Conservation (phyloP, 2,797 vertebrate genomes). For the Acridotheres tristis region DNA sequence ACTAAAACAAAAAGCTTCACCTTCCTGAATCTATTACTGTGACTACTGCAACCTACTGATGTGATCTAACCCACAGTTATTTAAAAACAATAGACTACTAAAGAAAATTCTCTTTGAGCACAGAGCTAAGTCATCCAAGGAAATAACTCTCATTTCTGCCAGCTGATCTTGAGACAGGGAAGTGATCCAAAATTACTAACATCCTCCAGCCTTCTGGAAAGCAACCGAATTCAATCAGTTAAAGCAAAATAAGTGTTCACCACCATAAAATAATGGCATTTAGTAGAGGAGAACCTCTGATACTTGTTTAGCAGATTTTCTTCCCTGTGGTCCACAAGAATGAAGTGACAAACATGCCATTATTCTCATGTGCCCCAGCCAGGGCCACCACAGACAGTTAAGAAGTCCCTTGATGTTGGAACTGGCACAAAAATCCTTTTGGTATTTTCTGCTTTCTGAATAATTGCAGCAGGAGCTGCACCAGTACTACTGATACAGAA, state of each 20-base stretch:
- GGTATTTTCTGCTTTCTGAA: not conserved
- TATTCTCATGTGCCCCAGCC: not conserved
- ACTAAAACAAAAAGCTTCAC: not conserved
- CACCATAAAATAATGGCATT: slow-evolving; percentile 13
- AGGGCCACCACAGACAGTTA: not conserved
- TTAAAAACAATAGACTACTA: slow-evolving; percentile 52
- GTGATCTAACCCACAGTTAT: slow-evolving; percentile 7
- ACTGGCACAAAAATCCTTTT: not conserved
- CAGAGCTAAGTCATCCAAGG: slow-evolving; percentile 63
- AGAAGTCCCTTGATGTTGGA: not conserved
- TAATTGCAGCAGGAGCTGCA: not conserved
- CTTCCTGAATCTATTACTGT: slow-evolving; percentile 4
- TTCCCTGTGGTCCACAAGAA: not conserved
- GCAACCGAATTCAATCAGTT: not conserved
- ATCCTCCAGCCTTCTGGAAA: slow-evolving; percentile 51
- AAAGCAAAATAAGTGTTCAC: not conserved
- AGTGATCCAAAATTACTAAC: slow-evolving; percentile 48
- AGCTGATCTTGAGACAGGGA: slow-evolving; percentile 60
- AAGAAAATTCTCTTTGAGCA: slow-evolving; percentile 51
- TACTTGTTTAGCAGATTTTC: slow-evolving; percentile 11
- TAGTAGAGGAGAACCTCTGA: not conserved
- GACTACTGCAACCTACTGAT: slow-evolving; percentile 6
- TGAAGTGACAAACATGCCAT: slow-evolving; percentile 19
- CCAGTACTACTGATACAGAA: not conserved
- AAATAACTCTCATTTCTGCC: slow-evolving; percentile 60